A percentile compares a stretch with the other conserved stretches of the same genome.
Conservation (phyloP, 2,888 invertebrate genomes). For the Lasiommata megera region DNA sequence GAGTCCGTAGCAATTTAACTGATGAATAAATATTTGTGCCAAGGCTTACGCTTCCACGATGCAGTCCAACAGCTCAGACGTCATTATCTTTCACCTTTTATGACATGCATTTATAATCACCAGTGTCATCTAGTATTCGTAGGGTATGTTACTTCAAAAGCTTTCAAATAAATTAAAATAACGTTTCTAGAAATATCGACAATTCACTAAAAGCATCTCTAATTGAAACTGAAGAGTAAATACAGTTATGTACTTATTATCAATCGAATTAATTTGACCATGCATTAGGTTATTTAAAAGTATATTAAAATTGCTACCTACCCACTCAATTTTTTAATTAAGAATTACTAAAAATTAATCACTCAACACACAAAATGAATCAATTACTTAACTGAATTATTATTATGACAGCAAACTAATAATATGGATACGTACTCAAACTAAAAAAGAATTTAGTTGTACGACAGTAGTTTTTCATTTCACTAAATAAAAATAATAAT, state of each 20-base stretch:
- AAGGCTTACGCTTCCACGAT: not conserved
- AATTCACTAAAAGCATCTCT: not conserved
- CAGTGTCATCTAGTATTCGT: not conserved
- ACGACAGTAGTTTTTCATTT: too few species aligned
- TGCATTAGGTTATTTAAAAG: too few species aligned
- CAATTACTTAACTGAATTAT: too few species aligned
- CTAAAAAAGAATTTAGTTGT: too few species aligned
- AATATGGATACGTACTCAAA: too few species aligned
- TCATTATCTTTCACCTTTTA: not conserved
- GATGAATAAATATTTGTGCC: not conserved
- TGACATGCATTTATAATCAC: not conserved
- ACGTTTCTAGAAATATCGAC: not conserved
- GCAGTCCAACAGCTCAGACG: not conserved
- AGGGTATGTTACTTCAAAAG: not conserved
- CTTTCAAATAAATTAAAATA: conserved; percentile 4
- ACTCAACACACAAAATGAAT: too few species aligned
- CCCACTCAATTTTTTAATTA: too few species aligned
- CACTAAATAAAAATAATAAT: too few species aligned
- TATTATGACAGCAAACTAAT: too few species aligned
- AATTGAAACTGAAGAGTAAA: too few species aligned
- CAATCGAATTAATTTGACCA: not conserved
- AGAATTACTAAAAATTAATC: too few species aligned
- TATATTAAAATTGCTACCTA: not conserved
- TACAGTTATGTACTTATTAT: not conserved
- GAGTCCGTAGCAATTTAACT: not conserved